A percentile compares a stretch with the other conserved stretches of the same genome.
These are phyloP conservation scores for Danio jaintianensis DNA, from an alignment of 2,797 vertebrate species.

Conservation along the genomic window DNA sequence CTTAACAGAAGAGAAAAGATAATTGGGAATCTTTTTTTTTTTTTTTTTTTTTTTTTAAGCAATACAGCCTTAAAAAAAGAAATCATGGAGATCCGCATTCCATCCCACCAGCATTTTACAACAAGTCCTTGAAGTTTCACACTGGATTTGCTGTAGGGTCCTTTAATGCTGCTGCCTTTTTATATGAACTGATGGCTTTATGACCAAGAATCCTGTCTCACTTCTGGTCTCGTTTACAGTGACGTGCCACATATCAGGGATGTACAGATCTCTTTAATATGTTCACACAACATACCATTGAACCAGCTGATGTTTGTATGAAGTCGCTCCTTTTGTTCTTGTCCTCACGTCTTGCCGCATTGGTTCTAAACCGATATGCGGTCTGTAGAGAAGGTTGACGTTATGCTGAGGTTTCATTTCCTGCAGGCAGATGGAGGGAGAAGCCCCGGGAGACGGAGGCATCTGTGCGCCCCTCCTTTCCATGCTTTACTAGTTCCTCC, in stretches of 20 bases:
- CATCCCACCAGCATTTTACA: slow-evolving; percentile 37
- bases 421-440: slow-evolving; percentile 54
- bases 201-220: slow-evolving; percentile 56
- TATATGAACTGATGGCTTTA: slow-evolving; percentile 58
- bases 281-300: slow-evolving; percentile 50
- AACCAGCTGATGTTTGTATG: slow-evolving; percentile 62
- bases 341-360: background rate
- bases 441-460: slow-evolving; percentile 51
- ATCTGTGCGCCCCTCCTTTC: slow-evolving; percentile 55
- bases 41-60: slow-evolving; percentile 33
- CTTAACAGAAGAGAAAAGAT: background rate
- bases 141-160: slow-evolving; percentile 61
- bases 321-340: slow-evolving; percentile 44
- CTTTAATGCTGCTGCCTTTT: slow-evolving; percentile 63
- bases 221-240: slow-evolving; percentile 56
- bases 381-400: slow-evolving; percentile 38
- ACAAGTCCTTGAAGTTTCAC: slow-evolving; percentile 56
- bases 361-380: slow-evolving; percentile 26
- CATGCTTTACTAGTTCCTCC: slow-evolving; percentile 54
- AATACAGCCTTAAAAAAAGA: slow-evolving; percentile 54
- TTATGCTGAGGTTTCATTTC: slow-evolving; percentile 28
- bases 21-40: slow-evolving; percentile 1
- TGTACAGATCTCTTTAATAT: slow-evolving; percentile 54
- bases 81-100: slow-evolving; percentile 32
- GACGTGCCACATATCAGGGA: slow-evolving; percentile 60